Percentiles rank a stretch among this genome's conserved stretches.
Conservation (phyloP, 2,113 vertebrate genomes). For the Crypturellus undulatus region DNA sequence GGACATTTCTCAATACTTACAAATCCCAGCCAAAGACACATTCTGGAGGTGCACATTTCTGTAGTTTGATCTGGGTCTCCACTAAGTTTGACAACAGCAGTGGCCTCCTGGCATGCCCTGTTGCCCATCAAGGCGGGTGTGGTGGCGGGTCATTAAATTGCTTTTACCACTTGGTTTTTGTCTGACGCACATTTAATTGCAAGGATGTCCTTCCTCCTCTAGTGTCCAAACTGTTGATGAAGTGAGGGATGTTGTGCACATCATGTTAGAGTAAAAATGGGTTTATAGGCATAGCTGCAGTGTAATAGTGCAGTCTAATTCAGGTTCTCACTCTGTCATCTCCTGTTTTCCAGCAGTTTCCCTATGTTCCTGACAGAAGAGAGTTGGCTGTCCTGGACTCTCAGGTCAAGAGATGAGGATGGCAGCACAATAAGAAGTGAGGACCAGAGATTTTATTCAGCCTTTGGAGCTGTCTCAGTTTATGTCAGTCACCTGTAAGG, state of each 20-base stretch:
- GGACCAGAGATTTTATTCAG: background rate
- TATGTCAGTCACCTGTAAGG: background rate
- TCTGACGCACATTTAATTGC: conserved; percentile 64
- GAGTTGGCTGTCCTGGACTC: rapidly evolving
- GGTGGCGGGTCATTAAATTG: conserved; percentile 8
- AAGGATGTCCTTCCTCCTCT: conserved; percentile 67
- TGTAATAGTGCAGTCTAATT: background rate
- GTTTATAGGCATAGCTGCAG: background rate
- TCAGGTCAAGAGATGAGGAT: background rate
- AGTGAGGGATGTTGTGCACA: background rate
- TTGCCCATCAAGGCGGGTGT: conserved; percentile 20
- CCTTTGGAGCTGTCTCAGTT: background rate
- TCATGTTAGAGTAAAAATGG: background rate
- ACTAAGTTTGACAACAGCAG: background rate
- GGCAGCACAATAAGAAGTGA: background rate
- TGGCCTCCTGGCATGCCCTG: background rate
- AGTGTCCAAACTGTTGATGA: background rate
- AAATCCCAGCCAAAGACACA: background rate
- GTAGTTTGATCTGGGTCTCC: background rate
- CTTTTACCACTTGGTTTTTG: conserved; percentile 4
- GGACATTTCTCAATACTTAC: background rate
- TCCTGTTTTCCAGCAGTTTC: background rate
- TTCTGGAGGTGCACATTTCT: background rate
- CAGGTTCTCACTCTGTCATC: background rate
- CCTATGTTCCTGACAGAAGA: background rate